These are phyloP conservation scores for Drosophila mojavensis DNA, from an alignment of 1,140 invertebrate species.

Conservation along the genomic window DNA sequence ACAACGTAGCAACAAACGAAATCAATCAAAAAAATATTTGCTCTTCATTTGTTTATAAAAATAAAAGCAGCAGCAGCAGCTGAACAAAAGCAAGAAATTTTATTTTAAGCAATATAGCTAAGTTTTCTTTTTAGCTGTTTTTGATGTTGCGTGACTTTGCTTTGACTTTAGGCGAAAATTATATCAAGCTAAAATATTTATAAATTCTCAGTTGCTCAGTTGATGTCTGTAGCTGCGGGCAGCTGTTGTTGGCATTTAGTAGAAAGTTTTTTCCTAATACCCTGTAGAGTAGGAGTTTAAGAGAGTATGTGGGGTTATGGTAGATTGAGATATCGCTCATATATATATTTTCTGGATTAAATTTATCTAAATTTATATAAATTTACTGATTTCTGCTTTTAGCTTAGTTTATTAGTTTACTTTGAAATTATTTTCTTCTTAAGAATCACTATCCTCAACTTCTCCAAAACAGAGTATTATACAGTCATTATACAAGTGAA, in stretches of 20 bases:
- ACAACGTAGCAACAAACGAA: conserved; percentile 33
- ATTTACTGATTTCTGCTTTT: too few species aligned
- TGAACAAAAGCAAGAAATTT: conserved; percentile 4
- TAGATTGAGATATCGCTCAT: too few species aligned
- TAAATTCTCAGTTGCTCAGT: conserved; percentile 50
- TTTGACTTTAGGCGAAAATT: conserved; percentile 39
- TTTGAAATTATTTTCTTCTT: too few species aligned
- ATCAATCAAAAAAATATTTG: conserved; percentile 65
- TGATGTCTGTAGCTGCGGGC: conserved; percentile 19
- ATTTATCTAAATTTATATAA: too few species aligned
- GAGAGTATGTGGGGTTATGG: neutral
- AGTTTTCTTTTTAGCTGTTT: neutral
- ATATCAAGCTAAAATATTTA: conserved; percentile 63
- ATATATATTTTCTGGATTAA: too few species aligned
- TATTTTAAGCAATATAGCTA: conserved; percentile 30
- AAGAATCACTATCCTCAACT: too few species aligned
- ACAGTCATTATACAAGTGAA: neutral
- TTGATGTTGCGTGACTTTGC: neutral
- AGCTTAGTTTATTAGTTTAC: too few species aligned
- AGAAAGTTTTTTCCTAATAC: conserved; percentile 27
- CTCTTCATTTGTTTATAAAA: conserved; percentile 40
- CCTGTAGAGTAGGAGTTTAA: conserved; percentile 20
- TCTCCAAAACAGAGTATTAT: too few species aligned
- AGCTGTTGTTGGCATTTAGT: conserved; percentile 42
- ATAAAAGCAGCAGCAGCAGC: neutral